Conservation (phyloP, 2,797 vertebrate species). For the Hippopotamyrus pictus region DNA sequence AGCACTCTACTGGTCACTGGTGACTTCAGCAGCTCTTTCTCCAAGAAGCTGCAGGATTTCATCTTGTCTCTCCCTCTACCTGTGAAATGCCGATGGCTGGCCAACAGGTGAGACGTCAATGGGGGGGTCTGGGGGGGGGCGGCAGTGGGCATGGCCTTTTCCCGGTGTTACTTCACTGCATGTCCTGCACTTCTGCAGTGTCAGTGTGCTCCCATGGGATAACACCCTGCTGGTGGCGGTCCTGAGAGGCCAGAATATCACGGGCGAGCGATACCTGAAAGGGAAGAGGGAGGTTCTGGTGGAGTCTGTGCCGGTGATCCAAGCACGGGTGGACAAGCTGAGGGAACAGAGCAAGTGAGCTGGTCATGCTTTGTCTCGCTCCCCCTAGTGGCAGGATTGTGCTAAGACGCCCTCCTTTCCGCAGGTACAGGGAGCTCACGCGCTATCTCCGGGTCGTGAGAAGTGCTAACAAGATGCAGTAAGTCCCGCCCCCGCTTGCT, state of each 20-base stretch:
- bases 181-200: conserved; percentile 33
- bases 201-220: conserved; percentile 56
- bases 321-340: conserved; percentile 52
- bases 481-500: conserved; percentile 18
- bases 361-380: background rate
- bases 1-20: conserved; percentile 30
- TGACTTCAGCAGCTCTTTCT: conserved; percentile 27
- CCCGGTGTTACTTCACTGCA: background rate
- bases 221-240: conserved; percentile 50
- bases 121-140: background rate
- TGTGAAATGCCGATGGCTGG: conserved; percentile 19
- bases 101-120: conserved; percentile 19
- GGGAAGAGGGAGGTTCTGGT: conserved; percentile 48
- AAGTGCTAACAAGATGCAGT: conserved; percentile 22
- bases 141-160: too few species aligned
- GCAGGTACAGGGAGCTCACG: conserved; percentile 42
- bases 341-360: conserved; percentile 34
- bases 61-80: conserved; percentile 28
- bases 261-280: conserved; percentile 44
- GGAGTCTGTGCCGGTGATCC: conserved; percentile 47
- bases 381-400: background rate
- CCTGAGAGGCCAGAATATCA: conserved; percentile 57
- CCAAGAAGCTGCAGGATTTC: conserved; percentile 34
- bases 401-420: background rate
- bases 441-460: conserved; percentile 43